Conservation (phyloP, 2,797 vertebrate species). For the Antrozous pallidus region DNA sequence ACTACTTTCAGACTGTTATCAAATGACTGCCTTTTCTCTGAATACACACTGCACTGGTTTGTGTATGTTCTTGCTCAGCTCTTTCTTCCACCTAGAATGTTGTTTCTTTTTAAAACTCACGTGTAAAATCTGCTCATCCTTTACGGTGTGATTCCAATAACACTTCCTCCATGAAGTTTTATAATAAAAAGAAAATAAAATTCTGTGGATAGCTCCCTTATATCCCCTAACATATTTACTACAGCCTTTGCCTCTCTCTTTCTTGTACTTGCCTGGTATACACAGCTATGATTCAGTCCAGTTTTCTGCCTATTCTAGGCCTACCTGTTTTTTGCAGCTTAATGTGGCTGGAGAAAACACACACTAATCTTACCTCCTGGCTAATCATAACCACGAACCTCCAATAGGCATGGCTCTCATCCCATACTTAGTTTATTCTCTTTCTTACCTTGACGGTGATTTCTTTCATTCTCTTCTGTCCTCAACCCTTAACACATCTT, state of each 20-base stretch:
- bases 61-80: neutral
- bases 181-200: neutral
- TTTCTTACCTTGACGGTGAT: neutral
- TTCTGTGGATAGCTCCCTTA: neutral
- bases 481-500: neutral
- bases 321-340: neutral
- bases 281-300: neutral
- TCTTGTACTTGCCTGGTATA: neutral
- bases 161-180: neutral
- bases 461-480: neutral
- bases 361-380: neutral
- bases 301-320: neutral
- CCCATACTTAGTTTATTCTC: neutral
- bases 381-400: neutral
- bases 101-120: neutral
- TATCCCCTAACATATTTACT: accelerated
- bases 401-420: neutral
- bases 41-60: neutral
- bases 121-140: neutral
- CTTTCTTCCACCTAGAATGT: neutral
- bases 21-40: neutral
- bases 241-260: neutral
- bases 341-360: neutral
- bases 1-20: neutral
- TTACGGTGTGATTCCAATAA: neutral